phyloP scores from a whole-genome alignment of 2,113 vertebrate genomes.

The Osmerus eperlanus region DNA sequence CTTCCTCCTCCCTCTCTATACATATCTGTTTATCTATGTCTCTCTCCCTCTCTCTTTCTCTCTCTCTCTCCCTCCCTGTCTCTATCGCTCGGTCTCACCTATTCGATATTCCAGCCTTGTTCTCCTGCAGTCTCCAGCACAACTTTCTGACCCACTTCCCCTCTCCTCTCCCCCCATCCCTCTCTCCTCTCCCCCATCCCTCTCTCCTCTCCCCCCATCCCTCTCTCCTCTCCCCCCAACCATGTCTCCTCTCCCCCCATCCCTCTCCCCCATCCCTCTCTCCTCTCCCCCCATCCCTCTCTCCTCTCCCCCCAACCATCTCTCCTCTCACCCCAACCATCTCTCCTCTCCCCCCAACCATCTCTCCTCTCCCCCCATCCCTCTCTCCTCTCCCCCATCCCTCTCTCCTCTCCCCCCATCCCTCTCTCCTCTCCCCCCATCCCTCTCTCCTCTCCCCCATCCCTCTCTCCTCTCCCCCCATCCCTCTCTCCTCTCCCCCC shows the following conservation, averaged over 20 bases:
- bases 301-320: slow-evolving; percentile 45
- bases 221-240: too few species aligned
- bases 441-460: slow-evolving; percentile 59
- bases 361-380: too few species aligned
- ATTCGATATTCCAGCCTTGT: slow-evolving; percentile 84
- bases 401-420: too few species aligned
- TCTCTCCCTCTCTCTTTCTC: slow-evolving; percentile 31
- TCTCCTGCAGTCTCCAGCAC: slow-evolving; percentile 80
- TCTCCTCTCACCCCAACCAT: too few species aligned
- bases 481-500: too few species aligned
- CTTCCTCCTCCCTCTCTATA: slow-evolving; percentile 1
- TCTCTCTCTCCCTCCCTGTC: slow-evolving; percentile 6
- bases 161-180: slow-evolving; percentile 58
- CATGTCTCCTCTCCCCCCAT: too few species aligned
- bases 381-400: slow-evolving; percentile 47
- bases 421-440: too few species aligned
- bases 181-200: too few species aligned
- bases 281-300: slow-evolving; percentile 45
- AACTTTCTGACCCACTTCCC: slow-evolving; percentile 82
- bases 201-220: too few species aligned
- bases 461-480: too few species aligned
- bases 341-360: too few species aligned
- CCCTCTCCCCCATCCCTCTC: too few species aligned
- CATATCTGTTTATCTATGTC: not conserved
- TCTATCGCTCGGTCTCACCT: slow-evolving; percentile 62